Evolutionary conservation across 2,797 vertebrate species (phyloP).

Genomic region (Ceryle rudis): DNA sequence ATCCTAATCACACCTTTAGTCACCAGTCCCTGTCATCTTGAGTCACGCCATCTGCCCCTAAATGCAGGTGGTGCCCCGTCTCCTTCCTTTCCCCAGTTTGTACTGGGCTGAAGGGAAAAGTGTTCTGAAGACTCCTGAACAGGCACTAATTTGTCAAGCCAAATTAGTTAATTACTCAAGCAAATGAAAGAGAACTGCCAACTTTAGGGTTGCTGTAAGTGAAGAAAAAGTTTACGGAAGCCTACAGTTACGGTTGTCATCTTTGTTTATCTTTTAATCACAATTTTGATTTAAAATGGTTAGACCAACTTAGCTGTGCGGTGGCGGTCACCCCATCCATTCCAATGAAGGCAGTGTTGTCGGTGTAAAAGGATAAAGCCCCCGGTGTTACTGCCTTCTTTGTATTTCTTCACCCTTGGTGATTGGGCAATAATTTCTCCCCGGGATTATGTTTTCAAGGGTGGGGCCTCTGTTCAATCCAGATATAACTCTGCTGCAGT

Average conservation of each 20-base stretch:
- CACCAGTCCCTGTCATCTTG: neutral
- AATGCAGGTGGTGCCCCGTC: neutral
- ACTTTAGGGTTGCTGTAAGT: neutral
- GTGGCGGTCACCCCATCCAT: neutral
- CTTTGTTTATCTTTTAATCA: neutral
- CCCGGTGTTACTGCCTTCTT: conserved; percentile 9
- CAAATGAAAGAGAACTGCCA: neutral
- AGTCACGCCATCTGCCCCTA: neutral
- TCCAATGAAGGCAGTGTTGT: conserved; percentile 14
- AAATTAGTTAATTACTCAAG: neutral
- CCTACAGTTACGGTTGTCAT: neutral
- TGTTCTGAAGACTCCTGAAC: neutral
- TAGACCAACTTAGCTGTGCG: neutral
- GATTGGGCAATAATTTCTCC: conserved; percentile 40
- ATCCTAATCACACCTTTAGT: neutral
- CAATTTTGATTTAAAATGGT: neutral
- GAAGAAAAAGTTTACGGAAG: neutral
- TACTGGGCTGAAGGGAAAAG: neutral
- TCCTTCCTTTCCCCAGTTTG: neutral
- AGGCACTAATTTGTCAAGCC: neutral
- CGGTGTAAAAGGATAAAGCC: neutral
- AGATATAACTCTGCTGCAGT: neutral
- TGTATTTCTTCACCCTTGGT: conserved; percentile 32
- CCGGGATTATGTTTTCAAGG: conserved; percentile 40
- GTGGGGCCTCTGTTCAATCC: conserved; percentile 6